Conservation (phyloP, 2,888 invertebrate species). For the Platerodrilus igneus region DNA sequence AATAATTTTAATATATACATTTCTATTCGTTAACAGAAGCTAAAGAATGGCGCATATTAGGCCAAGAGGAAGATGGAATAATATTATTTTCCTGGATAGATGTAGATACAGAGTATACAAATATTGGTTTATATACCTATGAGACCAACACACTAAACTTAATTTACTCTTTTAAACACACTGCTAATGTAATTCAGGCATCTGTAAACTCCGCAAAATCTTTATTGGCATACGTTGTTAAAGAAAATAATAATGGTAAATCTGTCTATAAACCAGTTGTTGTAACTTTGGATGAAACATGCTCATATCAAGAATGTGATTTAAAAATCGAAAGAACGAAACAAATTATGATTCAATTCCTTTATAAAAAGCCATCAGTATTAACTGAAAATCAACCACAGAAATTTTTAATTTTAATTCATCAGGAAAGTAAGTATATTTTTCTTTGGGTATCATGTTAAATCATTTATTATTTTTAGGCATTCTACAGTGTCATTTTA, state of each 20-base stretch:
- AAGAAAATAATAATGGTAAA: slow-evolving; percentile 45
- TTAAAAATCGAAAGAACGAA: slow-evolving; percentile 58
- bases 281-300: slow-evolving; percentile 51
- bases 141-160: slow-evolving; percentile 56
- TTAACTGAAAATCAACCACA: slow-evolving; percentile 50
- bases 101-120: slow-evolving; percentile 36
- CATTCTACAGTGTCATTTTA: slow-evolving; percentile 44
- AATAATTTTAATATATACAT: too few species aligned
- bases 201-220: slow-evolving; percentile 67
- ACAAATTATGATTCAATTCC: slow-evolving; percentile 77
- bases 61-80: slow-evolving; percentile 74
- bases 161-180: slow-evolving; percentile 59
- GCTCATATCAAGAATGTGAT: slow-evolving; percentile 30
- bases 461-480: slow-evolving; percentile 33
- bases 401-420: slow-evolving; percentile 68
- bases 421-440: slow-evolving; percentile 66
- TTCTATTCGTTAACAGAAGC: slow-evolving; percentile 63
- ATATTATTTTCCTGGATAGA: slow-evolving; percentile 65
- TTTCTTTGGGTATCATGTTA: slow-evolving; percentile 10
- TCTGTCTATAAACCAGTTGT: slow-evolving; percentile 60
- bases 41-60: slow-evolving; percentile 74
- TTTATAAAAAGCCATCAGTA: slow-evolving; percentile 55
- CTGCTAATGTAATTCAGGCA: slow-evolving; percentile 72
- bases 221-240: slow-evolving; percentile 64
- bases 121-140: slow-evolving; percentile 60